Conservation (phyloP, 2,113 vertebrate genomes). For the Petromus typicus region DNA sequence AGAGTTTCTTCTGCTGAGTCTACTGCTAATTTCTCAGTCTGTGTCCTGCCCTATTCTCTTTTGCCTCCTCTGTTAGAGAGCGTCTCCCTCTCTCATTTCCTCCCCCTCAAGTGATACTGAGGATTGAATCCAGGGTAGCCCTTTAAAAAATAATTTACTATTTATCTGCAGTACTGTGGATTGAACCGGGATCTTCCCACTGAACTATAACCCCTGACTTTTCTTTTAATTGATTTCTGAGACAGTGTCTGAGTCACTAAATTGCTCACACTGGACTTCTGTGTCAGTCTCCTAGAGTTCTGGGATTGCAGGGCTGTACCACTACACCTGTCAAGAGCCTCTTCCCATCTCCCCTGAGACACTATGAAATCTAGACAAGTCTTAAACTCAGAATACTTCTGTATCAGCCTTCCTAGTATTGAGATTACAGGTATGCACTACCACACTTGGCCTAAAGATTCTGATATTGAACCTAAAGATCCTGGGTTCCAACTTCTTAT, state of each 20-base stretch:
- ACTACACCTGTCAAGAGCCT: neutral
- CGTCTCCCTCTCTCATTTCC: neutral
- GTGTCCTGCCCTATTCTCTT: neutral
- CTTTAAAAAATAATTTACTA: neutral
- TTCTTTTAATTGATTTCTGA: neutral
- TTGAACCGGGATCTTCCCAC: neutral
- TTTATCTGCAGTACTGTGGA: neutral
- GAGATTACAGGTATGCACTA: neutral
- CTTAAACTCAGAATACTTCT: neutral
- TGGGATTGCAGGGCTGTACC: neutral
- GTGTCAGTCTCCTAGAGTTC: neutral
- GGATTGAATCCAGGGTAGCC: neutral
- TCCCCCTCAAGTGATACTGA: neutral
- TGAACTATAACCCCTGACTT: neutral
- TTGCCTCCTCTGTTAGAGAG: neutral
- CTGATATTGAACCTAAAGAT: neutral
- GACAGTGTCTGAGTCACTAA: neutral
- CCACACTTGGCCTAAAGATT: neutral
- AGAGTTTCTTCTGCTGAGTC: neutral
- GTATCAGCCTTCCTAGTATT: neutral
- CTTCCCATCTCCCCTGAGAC: neutral
- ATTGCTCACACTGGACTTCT: neutral
- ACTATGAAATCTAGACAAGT: neutral
- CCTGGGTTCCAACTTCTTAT: neutral
- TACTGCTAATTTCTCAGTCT: neutral